Percentiles rank a stretch among this genome's conserved stretches.
These are phyloP conservation scores for Eueides isabella DNA, from an alignment of 1,140 invertebrate genomes.

Conservation along the genomic window DNA sequence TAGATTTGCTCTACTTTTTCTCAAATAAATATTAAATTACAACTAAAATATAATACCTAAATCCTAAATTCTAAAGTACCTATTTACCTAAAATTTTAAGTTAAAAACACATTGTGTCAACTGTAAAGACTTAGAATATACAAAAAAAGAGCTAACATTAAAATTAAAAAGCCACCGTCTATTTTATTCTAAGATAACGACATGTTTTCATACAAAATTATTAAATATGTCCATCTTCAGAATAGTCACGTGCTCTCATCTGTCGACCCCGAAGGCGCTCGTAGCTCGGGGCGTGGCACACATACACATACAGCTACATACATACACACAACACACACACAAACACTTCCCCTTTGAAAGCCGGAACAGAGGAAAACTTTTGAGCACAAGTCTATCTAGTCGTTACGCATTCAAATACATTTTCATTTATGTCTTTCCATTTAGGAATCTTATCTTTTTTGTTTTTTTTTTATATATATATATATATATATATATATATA, in stretches of 20 bases:
- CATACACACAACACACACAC: constrained; percentile 29
- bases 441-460: constrained; percentile 1
- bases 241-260: constrained; percentile 44
- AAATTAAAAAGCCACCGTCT: background rate
- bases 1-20: constrained; percentile 11
- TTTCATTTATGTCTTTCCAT: constrained; percentile 13
- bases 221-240: constrained; percentile 14
- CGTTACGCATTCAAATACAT: constrained; percentile 21
- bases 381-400: constrained; percentile 24
- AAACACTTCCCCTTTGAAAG: constrained; percentile 37
- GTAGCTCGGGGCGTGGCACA: constrained; percentile 65
- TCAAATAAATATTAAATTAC: background rate
- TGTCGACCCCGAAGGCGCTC: constrained; percentile 55
- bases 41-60: constrained; percentile 15
- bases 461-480: background rate
- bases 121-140: background rate
- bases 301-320: constrained; percentile 45
- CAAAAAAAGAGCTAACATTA: background rate
- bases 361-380: constrained; percentile 43
- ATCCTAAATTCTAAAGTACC: too few relatives aligned
- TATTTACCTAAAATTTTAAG: background rate
- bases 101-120: background rate
- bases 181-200: background rate
- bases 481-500: too few relatives aligned
- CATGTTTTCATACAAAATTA: constrained; percentile 1